Base-by-base conservation (phyloP, 35 echinoderm and acorn worm genomes). In the Lytechinus pictus region DNA sequence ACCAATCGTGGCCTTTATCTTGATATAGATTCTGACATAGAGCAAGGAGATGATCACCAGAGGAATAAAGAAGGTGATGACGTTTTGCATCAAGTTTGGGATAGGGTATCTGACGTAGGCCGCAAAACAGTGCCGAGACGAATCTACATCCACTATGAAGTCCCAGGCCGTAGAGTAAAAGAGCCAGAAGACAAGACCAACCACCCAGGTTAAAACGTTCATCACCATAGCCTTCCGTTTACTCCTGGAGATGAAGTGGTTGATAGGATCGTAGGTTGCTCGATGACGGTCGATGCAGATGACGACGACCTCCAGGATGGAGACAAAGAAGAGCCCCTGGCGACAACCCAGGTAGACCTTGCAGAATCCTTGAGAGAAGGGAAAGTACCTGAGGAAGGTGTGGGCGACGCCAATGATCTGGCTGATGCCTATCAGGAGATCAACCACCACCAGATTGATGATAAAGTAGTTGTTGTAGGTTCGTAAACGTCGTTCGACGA, bases 381-480 rank as follows among this genome's bases (percentile, higher is more conserved):
- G 66, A 79, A 79, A 79, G 66, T 79, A 16, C 19, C 66, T 79
- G 12, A 79, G 19, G 1, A 16, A 14, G 14, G 66, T 79, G 66
- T 79, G 66, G n/a, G 66, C 19, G 16, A 79, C 66, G 16, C 66
- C 66, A 79, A 79, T 79, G 21, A 7, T 79, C 66, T 79, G 66
- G 19, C 66, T 79, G 66, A 79, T 16, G 66, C 66, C 66, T 79
- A 79, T 24, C 19, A 79, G 66, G 66, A 79, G 66, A 79, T 79
- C 66, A 79, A 24, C 19, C 66, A 79, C 19, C 66, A 79, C 66
- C 0, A 79, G 66, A 79, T 79, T 79, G 66, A 79, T 79, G 66
- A 79, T 79, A 3, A 79, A 79, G 66, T 79, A 79, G 66, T 79
- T 79, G 66, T 79, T 79, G 66, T 79, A 79, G 66, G 66, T 79